Conservation (phyloP, 2,888 invertebrate species). For the Napeogenes inachia region DNA sequence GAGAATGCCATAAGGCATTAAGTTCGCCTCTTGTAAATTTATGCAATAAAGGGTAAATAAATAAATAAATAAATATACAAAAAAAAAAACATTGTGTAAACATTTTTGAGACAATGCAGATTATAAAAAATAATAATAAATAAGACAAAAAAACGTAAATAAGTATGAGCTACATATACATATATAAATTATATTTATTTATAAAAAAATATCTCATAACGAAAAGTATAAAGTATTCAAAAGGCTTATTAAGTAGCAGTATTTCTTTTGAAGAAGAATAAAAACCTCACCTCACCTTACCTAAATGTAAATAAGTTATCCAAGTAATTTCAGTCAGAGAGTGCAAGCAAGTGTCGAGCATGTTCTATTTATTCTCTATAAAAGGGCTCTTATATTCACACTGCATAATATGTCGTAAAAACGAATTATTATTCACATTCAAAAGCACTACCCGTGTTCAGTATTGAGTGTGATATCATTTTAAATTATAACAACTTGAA, state of each 20-base stretch:
- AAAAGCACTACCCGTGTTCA: slow-evolving; percentile 5
- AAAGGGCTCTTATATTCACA: slow-evolving; percentile 23
- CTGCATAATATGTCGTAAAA: slow-evolving; percentile 21
- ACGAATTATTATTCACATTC: slow-evolving; percentile 17
- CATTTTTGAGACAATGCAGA: too few species aligned
- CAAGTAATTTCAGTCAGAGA: slow-evolving; percentile 22
- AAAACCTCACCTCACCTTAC: background rate
- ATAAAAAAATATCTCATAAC: too few species aligned
- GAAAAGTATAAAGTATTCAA: background rate
- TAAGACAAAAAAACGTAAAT: too few species aligned
- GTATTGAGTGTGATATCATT: background rate
- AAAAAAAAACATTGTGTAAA: too few species aligned
- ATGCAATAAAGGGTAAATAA: too few species aligned
- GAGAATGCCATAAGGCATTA: too few species aligned
- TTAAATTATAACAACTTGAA: background rate
- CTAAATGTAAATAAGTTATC: slow-evolving; percentile 9
- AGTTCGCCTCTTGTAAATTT: too few species aligned
- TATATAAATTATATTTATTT: too few species aligned
- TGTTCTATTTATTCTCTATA: slow-evolving; percentile 34
- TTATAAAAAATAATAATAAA: too few species aligned
- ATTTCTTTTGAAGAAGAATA: background rate
- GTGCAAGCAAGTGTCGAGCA: slow-evolving; percentile 29
- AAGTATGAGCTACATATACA: too few species aligned
- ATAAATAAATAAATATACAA: too few species aligned
- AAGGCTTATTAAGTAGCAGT: background rate